Evolutionary conservation across 2,113 vertebrate genomes (phyloP).

Genomic region (Scatophagus argus): DNA sequence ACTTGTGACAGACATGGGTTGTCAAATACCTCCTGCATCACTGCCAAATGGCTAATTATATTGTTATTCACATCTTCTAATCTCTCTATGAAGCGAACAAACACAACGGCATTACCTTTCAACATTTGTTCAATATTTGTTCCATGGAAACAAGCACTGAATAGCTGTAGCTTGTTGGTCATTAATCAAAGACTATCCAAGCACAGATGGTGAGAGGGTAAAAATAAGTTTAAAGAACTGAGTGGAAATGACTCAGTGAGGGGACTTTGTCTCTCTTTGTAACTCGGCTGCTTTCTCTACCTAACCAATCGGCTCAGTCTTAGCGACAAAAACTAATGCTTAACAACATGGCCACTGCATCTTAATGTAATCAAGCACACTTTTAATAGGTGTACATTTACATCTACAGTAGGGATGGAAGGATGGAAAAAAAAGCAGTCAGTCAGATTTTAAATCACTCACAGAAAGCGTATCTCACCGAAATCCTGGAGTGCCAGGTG

Average conservation of each 20-base stretch:
- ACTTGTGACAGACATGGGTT: background rate
- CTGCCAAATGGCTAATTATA: background rate
- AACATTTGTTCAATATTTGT: conserved; percentile 18
- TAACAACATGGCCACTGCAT: background rate
- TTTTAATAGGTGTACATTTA: background rate
- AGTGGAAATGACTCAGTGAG: conserved; percentile 10
- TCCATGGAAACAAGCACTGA: conserved; percentile 13
- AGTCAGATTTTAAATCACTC: background rate
- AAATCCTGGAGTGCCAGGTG: conserved; percentile 31
- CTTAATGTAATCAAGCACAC: background rate
- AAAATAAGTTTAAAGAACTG: conserved; percentile 31
- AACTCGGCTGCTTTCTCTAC: background rate
- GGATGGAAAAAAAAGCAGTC: background rate
- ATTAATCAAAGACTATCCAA: background rate
- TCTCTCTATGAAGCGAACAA: background rate
- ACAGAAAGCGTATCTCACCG: conserved; percentile 57
- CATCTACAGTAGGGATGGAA: background rate
- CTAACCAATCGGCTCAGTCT: background rate
- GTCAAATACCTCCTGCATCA: background rate
- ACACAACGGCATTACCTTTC: background rate
- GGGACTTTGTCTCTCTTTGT: background rate
- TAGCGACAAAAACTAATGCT: background rate
- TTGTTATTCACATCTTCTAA: background rate
- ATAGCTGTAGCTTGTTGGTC: conserved; percentile 28
- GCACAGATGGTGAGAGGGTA: conserved; percentile 25